Evolutionary conservation across 2,113 vertebrate genomes (phyloP), one percentile per base, ranked within the genome.

Genomic region (Ammodytes marinus): DNA sequence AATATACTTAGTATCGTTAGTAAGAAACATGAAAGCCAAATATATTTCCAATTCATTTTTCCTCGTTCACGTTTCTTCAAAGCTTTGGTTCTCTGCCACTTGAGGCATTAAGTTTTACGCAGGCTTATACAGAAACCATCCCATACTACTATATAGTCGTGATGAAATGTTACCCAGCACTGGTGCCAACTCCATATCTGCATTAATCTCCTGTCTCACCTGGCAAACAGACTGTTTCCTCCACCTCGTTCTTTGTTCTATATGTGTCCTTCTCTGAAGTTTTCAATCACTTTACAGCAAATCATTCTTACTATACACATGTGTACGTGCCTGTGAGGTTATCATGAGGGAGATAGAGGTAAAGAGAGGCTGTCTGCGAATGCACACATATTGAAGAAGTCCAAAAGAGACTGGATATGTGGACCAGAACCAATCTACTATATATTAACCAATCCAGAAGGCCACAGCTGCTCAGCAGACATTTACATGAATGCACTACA

Each of bases 381-480:
- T 27, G 11, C 54, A 59, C 47, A 79, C 59, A 69, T 55, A 68
- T 47, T 79, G 42, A 85, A 66, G 2, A 15, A 86, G 50, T 45
- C 59, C 47, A 67, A 49, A 77, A 68, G 27, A 70, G 64, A 77
- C 52, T 74, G 45, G 37, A 78, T 68, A 72, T 81, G 59, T 77
- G 82, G 77, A 87, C 35, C 27, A 83, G 72, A 73, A 84, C 57
- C 76, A 83, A 66, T 14, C 69, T 45, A 74, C 50, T 87, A 55
- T 72, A 64, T 73, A 35, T 74, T 79, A 19, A 52, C 69, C 68
- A 68, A 69, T 71, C 67, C 87, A 86, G 53, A 69, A 64, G 70
- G 59, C 49, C 50, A 83, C 86, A 90, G 79, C 86, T 91, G 88
- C 39, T 45, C 53, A 64, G 73, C 91, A 92, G 82, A 83, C 57